A percentile compares a stretch with the other conserved stretches of the same genome.
Evolutionary conservation across 1,140 invertebrate genomes (phyloP).

Genomic region (Liolophura sinensis): DNA sequence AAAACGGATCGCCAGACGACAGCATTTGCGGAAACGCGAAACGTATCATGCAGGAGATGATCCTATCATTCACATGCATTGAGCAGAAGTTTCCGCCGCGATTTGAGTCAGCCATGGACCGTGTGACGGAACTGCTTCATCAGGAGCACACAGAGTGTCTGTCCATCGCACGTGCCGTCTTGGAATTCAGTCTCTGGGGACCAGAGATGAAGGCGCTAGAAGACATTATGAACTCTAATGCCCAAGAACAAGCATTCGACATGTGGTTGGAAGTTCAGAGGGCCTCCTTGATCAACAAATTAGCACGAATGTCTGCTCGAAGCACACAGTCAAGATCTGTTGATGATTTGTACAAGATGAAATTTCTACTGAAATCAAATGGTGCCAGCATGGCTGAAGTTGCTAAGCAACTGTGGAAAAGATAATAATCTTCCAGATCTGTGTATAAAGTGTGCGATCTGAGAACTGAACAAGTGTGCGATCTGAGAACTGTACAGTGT

Average conservation of each 20-base stretch:
- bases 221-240: slow-evolving; percentile 23
- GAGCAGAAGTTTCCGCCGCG: no score
- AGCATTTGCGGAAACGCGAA: no score
- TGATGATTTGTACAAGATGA: slow-evolving; percentile 47
- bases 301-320: slow-evolving; percentile 20
- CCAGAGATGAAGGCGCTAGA: slow-evolving; percentile 16
- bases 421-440: no score
- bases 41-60: no score
- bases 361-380: slow-evolving; percentile 50
- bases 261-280: slow-evolving; percentile 48
- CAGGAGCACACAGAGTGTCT: slow-evolving; percentile 35
- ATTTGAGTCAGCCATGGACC: slow-evolving; percentile 6
- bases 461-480: no score
- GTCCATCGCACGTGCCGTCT: slow-evolving; percentile 37
- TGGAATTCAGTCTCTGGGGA: slow-evolving; percentile 49
- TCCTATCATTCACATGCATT: no score
- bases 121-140: slow-evolving; percentile 36
- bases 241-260: slow-evolving; percentile 44
- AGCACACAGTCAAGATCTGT: slow-evolving; percentile 22
- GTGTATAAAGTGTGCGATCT: no score
- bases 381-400: slow-evolving; percentile 40
- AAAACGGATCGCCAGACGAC: no score
- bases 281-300: slow-evolving; percentile 29
- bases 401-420: no score
- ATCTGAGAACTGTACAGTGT: no score